Evolutionary conservation across 2,113 vertebrate species (phyloP), one percentile per base, ranked within the genome.

Genomic region (Desmodus rotundus): DNA sequence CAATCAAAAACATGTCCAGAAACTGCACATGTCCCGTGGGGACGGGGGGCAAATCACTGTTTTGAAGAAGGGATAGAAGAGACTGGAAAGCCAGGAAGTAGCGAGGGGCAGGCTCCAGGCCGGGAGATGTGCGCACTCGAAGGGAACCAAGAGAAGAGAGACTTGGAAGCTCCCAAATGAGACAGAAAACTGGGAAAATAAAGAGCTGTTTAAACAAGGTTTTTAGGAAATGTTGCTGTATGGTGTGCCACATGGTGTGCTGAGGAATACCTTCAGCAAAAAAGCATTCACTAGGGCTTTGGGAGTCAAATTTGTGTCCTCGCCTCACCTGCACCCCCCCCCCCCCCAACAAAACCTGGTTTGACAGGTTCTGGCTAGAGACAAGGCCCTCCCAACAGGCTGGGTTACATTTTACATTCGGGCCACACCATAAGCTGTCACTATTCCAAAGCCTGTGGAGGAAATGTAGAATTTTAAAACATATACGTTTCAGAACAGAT

Each of bases 171-270:
- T 33, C n/a, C n/a, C 68, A 67, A 28, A 80, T 17, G 87, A 89
- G 82, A 85, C 31, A 63, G 36, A 72, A 91, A 87, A 73, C 0
- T 17, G 50, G 56, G 26, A 20, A 54, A 74, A 68, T 13, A 85
- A n/a, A n/a, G 7, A 56, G 14, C 7, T 63, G 20, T 38, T 89
- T 72, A 77, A 52, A 5, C 43, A 65, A 5, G 36, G 54, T 31
- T 61, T 61, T 54, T 26, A 33, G 58, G 50, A 52, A 67, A 83
- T 2, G 16, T 9, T 76, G 47, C 11, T 12, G 0, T 38, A 1
- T 0, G 3, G 6, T 43, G 54, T 45, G 3, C 90, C 15, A 3
- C 9, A 0, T 8, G 17, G 0, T 28, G 45, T 82, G 33, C 19
- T 20, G 45, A 81, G 56, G 58, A 74, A 87, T 6, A 15, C 36